Evolutionary conservation across 2,888 invertebrate species (phyloP).

Genomic region (Therioaphis trifolii): DNA sequence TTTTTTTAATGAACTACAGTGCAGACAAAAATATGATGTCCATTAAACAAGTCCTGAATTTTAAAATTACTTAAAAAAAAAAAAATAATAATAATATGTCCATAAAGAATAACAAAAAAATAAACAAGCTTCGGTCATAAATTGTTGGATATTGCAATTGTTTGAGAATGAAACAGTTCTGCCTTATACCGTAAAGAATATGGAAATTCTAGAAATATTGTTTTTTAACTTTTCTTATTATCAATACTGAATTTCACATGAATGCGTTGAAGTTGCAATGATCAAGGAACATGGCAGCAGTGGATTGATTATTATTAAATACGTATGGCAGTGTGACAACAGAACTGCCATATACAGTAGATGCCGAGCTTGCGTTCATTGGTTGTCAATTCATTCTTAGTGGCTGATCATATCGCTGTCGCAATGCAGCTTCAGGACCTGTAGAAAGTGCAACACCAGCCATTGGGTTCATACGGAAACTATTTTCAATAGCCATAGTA

Average conservation of each 20-base stretch:
- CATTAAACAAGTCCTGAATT: constrained; percentile 37
- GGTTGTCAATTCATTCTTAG: constrained; percentile 62
- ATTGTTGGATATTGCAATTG: constrained; percentile 25
- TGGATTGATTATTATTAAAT: constrained; percentile 59
- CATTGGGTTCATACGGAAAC: constrained; percentile 58
- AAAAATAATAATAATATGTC: constrained; percentile 43
- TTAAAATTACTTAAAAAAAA: constrained; percentile 51
- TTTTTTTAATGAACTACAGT: constrained; percentile 60
- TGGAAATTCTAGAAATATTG: constrained; percentile 29
- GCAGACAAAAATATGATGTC: constrained; percentile 58
- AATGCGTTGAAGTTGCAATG: constrained; percentile 56
- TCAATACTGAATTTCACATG: constrained; percentile 45
- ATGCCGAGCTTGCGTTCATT: constrained; percentile 61
- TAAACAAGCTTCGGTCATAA: constrained; percentile 58
- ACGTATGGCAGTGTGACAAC: constrained; percentile 59
- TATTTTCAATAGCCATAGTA: constrained; percentile 60
- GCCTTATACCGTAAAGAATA: constrained; percentile 17
- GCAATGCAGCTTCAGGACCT: constrained; percentile 58
- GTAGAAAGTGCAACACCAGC: constrained; percentile 49
- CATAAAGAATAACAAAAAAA: constrained; percentile 49
- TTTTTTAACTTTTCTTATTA: constrained; percentile 31
- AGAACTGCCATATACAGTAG: constrained; percentile 60
- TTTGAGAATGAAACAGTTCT: constrained; percentile 46
- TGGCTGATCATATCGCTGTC: constrained; percentile 57
- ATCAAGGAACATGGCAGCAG: constrained; percentile 61